These are phyloP conservation scores for Ctenochaetus hawaiiensis DNA, from an alignment of 2,797 vertebrate genomes.

Conservation along the genomic window DNA sequence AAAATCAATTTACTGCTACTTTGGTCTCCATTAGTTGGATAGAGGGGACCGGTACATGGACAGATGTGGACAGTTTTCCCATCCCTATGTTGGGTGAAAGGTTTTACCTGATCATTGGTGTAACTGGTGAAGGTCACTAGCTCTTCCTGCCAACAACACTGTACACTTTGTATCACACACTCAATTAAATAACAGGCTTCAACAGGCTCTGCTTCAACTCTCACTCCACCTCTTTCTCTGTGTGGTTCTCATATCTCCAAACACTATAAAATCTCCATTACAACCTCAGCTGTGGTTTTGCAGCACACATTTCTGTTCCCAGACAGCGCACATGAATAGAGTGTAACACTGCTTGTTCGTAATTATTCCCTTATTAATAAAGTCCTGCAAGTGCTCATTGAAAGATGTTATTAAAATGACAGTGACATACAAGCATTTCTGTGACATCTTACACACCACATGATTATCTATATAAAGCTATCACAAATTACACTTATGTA, in stretches of 20 bases:
- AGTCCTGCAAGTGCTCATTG: constrained; percentile 6
- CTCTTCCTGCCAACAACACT: constrained; percentile 66
- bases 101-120: constrained; percentile 64
- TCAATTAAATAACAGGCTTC: constrained; percentile 77
- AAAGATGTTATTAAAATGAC: constrained; percentile 23
- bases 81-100: constrained; percentile 54
- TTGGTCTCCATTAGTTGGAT: constrained; percentile 54
- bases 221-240: constrained; percentile 23
- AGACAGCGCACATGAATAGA: constrained; percentile 50
- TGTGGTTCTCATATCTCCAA: constrained; percentile 34
- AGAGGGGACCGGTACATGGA: constrained; percentile 17
- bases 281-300: constrained; percentile 52
- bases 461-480: background rate
- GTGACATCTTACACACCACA: constrained; percentile 20
- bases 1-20: constrained; percentile 55
- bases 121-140: constrained; percentile 74
- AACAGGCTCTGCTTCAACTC: constrained; percentile 44
- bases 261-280: constrained; percentile 66
- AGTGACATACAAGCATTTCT: background rate
- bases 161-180: constrained; percentile 66
- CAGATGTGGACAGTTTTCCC: constrained; percentile 25
- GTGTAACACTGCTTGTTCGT: constrained; percentile 24
- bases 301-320: constrained; percentile 46
- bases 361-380: constrained; percentile 42
- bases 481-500: constrained; percentile 10